Evolutionary conservation across 2,113 vertebrate genomes (phyloP).

Genomic region (Steatornis caripensis): DNA sequence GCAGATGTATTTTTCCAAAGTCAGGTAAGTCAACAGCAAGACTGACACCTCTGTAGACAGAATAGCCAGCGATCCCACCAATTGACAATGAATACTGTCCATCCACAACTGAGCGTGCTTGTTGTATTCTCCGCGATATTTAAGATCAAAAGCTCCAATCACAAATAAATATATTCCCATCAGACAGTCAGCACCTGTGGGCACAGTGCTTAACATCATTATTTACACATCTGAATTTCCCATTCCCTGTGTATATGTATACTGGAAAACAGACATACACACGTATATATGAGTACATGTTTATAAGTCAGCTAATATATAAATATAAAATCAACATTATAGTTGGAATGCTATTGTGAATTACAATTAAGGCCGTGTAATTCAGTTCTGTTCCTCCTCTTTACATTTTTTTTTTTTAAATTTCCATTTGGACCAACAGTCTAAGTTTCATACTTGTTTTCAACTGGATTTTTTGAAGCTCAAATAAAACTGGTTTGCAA

Average conservation of each 20-base stretch:
- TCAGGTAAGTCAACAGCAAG: conserved; percentile 92
- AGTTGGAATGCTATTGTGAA: background rate
- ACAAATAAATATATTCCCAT: conserved; percentile 97
- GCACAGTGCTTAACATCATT: conserved; percentile 37
- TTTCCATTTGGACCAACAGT: background rate
- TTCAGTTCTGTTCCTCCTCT: background rate
- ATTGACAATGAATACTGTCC: conserved; percentile 89
- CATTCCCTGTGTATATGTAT: background rate
- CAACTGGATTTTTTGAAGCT: background rate
- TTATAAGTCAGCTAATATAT: background rate
- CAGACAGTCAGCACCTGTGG: conserved; percentile 91
- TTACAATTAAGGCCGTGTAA: background rate
- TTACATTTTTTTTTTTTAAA: background rate
- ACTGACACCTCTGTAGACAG: conserved; percentile 97
- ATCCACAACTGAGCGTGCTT: conserved; percentile 94
- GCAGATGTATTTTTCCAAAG: conserved; percentile 96
- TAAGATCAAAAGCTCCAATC: conserved; percentile 92
- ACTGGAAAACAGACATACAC: background rate
- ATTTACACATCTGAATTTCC: conserved; percentile 43
- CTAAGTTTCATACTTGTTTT: background rate
- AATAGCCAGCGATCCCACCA: conserved; percentile 93
- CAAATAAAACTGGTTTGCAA: background rate
- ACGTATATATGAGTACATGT: background rate
- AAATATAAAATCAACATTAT: background rate
- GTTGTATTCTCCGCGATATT: conserved; percentile 95